Evolutionary conservation across 2,113 vertebrate genomes (phyloP), one percentile per base, ranked within the genome.

Genomic region (Percina caprodes): DNA sequence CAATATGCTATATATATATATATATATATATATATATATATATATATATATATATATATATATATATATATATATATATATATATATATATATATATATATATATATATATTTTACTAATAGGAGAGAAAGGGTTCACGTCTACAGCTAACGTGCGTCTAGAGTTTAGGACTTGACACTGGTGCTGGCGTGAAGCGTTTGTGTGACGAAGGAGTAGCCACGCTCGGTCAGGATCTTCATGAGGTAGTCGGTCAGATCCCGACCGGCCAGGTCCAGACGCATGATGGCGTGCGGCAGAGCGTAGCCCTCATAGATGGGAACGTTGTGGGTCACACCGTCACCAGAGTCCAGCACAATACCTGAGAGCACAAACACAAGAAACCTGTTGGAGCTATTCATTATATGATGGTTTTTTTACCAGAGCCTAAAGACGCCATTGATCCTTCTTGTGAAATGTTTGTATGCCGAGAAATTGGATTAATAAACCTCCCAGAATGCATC

Each of bases 201-300:
- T 91, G 98, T 99, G 94, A 98, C 97, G 12, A 99, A 99, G 84
- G 98, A 99, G 91, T 99, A 99, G 94, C 98, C 98, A 77, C 98
- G 97, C 95, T 99, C 97, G 1, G 97, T 99, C 90, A 99, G 95
- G 94, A 98, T 98, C 95, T 98, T 99, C 97, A 99, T 99, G 91
- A 99, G 96, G 94, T 98, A 99, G 94, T 99, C 97, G 5, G 97
- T 99, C 88, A 99, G 96, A 91, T 98, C 97, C 1, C 97, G 96
- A 83, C 97, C 97, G 0, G 97, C 97, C 95, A 99, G 90, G 91
- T 99, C 97, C 95, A 98, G 94, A 79, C 97, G 97, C 97, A 98
- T 98, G 95, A 99, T 98, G 91, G 97, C 97, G 12, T 99, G 97
- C 30, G 97, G 97, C 86, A 98, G 94, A 15, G 97, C 97, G 0